Percentiles rank a stretch among this genome's conserved stretches.
phyloP scores from a whole-genome alignment of 1,140 invertebrate genomes.

The Aricia agestis region DNA sequence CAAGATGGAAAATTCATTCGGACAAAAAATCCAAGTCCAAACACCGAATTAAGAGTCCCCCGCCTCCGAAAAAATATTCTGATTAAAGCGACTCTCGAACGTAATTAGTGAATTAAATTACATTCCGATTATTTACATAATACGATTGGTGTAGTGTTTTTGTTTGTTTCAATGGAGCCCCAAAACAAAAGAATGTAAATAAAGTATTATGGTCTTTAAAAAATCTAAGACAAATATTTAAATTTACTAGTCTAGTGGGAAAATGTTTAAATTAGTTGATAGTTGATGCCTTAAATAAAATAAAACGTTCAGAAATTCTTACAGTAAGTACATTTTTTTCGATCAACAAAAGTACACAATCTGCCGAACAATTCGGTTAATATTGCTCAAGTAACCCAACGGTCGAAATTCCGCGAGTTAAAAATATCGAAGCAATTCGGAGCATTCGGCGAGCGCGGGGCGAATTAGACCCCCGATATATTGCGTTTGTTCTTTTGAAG shows the following conservation, averaged over 20 bases:
- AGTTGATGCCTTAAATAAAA: too few relatives aligned
- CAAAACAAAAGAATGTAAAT: not conserved
- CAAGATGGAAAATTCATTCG: constrained; percentile 69
- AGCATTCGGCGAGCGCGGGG: constrained; percentile 60
- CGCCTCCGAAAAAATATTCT: constrained; percentile 36
- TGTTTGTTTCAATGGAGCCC: not conserved
- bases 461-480: constrained; percentile 73
- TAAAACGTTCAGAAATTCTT: too few relatives aligned
- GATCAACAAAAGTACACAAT: constrained; percentile 10
- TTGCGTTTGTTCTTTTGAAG: constrained; percentile 76
- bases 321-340: not conserved
- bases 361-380: constrained; percentile 51
- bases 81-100: constrained; percentile 28
- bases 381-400: constrained; percentile 65
- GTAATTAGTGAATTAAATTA: constrained; percentile 24
- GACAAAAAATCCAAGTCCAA: constrained; percentile 65
- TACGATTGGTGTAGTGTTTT: not conserved
- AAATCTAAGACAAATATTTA: too few relatives aligned
- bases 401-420: constrained; percentile 66
- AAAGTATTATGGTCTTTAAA: too few relatives aligned
- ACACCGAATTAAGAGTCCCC: constrained; percentile 56
- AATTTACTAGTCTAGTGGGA: too few relatives aligned
- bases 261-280: too few relatives aligned
- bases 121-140: constrained; percentile 16
- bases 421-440: constrained; percentile 74